Base-by-base conservation (phyloP, 2,113 vertebrate genomes). In the Ailurus styani region DNA sequence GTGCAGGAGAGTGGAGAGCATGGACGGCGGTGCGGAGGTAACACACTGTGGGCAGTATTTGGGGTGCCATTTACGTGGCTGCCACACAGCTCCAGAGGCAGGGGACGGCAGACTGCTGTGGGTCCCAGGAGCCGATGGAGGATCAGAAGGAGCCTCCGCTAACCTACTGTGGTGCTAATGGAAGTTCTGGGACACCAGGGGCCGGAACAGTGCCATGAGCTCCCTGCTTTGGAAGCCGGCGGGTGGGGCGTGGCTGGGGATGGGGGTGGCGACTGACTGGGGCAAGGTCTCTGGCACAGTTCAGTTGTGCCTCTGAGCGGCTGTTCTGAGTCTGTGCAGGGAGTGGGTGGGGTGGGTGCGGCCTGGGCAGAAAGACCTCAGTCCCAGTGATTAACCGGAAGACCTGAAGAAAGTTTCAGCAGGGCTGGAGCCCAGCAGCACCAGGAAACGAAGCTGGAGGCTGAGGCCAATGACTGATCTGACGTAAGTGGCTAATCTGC, bases 361-460 rank as follows among this genome's bases (percentile, higher is more conserved):
- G 60, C 40, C 21, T 83, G 13, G 40, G 37, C 3, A 29, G 37
- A 85, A 50, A 85, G 37, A 64, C 29, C n/a, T 81, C 34, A 55
- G 62, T n/a, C 75, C 52, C 62, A 34, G 54, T n/a, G 73, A 79
- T 29, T 68, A 91, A 72, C 31, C 18, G 60, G 82, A 79, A 91
- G 60, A 45, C 31, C 42, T 21, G 10, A 42, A 57, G 70, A 77
- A 70, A 83, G 21, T 79, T 78, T 64, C 77, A 47, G 37, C 27
- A 52, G 52, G 42, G 64, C 55, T 17, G 2, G 52, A 50, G 42
- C 40, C 64, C 0, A 1, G 60, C n/a, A 89, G 13, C 55, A 88
- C 42, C 77, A 88, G 89, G 77, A 95, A 95, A 82, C 0, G 20
- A 93, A 85, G 68, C 62, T 57, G 40, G 64, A 89, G 42, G 34